Evolutionary conservation across 1,140 invertebrate species (phyloP), one percentile per base, ranked within the genome.

Genomic region (Orchesella cincta): DNA sequence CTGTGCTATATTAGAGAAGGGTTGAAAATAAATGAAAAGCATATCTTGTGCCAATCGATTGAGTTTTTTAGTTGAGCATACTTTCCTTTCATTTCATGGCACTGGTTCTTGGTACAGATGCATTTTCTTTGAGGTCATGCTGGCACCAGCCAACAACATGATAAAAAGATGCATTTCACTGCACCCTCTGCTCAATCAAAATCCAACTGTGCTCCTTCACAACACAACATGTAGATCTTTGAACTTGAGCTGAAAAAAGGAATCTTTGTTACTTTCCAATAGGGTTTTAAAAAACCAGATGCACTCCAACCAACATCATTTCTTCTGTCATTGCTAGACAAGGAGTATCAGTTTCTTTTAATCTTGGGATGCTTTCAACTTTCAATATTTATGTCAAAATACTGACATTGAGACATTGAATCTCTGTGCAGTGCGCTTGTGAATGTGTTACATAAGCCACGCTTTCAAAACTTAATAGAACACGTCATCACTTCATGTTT

Each of bases 231-330:
- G n/a, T n/a, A 31, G 3, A 67, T 67, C 3, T 8, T 67, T 67
- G 62, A 67, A 67, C 29, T 67, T 67, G 62, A 67, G 62, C 29
- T 29, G 62, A 67, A 67, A 67, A 67, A n/a, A 57, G 23, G 2
- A 67, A 67, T 67, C 62, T 67, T 67, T 67, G 62, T 57, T 57
- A 18, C n/a, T n/a, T n/a, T 46, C 54, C 54, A 57, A 12, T 57
- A 23, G 54, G 54, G 54, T 57, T 57, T 57, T 23, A 16, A 12
- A 12, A 8, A 20, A 8, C 39, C 8, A 46, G 39, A 12, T 46
- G 8, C 39, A 16, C 54, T 57, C 23, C 8, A 26, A 23, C 8
- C 54, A 57, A 57, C 54, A 57, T 23, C 54, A 23, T 57, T 18
- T 57, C 54, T 12, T 26, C n/a, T n/a, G n/a, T n/a, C n/a, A n/a